Evolutionary conservation across 2,888 invertebrate genomes (phyloP).

Genomic region (Strigamia transsilvanica): DNA sequence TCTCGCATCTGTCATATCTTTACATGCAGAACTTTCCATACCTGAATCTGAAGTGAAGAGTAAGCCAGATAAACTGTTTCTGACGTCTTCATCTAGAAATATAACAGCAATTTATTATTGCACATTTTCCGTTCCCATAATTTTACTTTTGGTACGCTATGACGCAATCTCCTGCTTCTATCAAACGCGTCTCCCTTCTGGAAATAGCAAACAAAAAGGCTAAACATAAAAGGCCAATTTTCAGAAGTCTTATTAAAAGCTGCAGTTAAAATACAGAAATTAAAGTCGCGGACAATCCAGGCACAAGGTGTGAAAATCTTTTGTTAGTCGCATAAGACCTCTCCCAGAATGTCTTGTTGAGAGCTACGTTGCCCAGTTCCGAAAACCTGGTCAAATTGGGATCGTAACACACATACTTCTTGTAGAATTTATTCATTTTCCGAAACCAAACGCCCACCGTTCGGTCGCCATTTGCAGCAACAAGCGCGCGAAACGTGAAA

Average conservation of each 20-base stretch:
- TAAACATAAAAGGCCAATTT: too few relatives aligned
- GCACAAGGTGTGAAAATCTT: not conserved
- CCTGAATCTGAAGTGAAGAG: not conserved
- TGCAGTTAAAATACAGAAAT: too few relatives aligned
- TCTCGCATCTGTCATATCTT: not conserved
- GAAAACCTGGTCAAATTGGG: constrained; percentile 14
- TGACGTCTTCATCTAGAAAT: not conserved
- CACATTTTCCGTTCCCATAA: too few relatives aligned
- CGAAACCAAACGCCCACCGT: not conserved
- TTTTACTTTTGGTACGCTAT: not conserved
- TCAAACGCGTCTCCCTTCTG: not conserved
- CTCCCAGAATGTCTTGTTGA: constrained; percentile 28
- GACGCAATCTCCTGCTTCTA: not conserved
- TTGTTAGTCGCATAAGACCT: not conserved
- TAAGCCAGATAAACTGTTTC: not conserved
- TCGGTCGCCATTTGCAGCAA: too few relatives aligned
- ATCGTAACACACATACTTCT: constrained; percentile 28
- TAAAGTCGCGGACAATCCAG: not conserved
- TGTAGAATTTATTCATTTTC: constrained; percentile 21
- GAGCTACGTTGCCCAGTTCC: not conserved
- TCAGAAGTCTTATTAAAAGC: too few relatives aligned
- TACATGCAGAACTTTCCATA: not conserved
- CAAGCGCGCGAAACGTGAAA: too few relatives aligned
- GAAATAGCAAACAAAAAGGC: not conserved
- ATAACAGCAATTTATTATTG: too few relatives aligned